Conservation (phyloP, 1,140 invertebrate species). For the Heliconius hermathena region DNA sequence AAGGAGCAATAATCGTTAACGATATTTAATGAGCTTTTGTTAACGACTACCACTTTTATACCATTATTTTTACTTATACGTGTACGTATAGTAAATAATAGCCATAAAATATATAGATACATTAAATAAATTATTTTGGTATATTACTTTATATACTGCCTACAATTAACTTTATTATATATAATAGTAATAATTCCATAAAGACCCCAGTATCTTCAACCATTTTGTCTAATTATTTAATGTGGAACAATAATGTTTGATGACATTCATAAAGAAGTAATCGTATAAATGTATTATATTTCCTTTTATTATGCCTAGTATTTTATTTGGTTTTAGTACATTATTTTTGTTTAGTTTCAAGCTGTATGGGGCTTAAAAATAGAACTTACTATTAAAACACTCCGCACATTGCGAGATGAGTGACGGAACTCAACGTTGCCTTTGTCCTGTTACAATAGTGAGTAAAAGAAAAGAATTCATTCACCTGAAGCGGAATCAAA, state of each 20-base stretch:
- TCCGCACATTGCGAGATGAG: not conserved
- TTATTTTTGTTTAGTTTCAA: not conserved
- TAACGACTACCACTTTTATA: no score
- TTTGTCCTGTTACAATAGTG: no score
- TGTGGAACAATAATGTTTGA: not conserved
- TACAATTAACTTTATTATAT: not conserved
- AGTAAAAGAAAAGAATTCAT: no score
- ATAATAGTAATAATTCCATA: not conserved
- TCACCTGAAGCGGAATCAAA: no score
- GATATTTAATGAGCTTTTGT: no score
- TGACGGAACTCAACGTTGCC: no score
- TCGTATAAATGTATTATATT: not conserved
- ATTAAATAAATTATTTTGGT: not conserved
- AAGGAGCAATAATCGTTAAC: no score
- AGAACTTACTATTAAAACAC: not conserved
- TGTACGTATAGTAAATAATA: not conserved
- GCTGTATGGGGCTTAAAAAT: not conserved
- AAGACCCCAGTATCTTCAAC: not conserved
- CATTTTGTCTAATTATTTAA: constrained; percentile 16
- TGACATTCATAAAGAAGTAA: constrained; percentile 9
- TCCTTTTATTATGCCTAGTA: not conserved
- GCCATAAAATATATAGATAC: not conserved
- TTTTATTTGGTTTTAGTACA: not conserved
- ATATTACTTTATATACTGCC: not conserved
- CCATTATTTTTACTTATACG: no score